Evolutionary conservation across 1,140 invertebrate genomes (phyloP).

Genomic region (Elymnias hypermnestra): DNA sequence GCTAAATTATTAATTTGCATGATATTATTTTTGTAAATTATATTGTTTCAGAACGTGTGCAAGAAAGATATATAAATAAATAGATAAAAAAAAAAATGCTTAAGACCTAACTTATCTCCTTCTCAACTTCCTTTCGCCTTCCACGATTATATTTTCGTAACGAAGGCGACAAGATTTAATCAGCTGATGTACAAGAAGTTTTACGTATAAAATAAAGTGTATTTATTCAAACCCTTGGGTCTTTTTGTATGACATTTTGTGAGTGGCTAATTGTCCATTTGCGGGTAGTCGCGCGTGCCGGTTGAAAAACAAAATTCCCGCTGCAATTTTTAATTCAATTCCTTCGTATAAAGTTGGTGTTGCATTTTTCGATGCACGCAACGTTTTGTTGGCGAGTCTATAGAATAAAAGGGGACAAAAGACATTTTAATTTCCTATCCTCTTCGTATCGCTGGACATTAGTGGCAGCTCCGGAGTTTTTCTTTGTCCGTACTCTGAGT

Average conservation of each 20-base stretch:
- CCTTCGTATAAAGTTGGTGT: conserved; percentile 53
- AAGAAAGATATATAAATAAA: too few relatives aligned
- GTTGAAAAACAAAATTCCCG: conserved; percentile 52
- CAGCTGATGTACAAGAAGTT: too few relatives aligned
- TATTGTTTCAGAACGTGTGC: too few relatives aligned
- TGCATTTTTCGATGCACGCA: conserved; percentile 52
- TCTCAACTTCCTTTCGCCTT: too few relatives aligned
- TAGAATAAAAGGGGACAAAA: conserved; percentile 46
- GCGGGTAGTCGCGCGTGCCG: conserved; percentile 51
- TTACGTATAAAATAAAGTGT: conserved; percentile 33
- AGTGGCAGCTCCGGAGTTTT: conserved; percentile 2
- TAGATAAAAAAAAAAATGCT: too few relatives aligned
- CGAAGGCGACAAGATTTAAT: too few relatives aligned
- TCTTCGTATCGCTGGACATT: conserved; percentile 13
- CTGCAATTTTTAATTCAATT: conserved; percentile 69
- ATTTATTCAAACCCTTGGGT: conserved; percentile 34
- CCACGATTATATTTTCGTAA: too few relatives aligned
- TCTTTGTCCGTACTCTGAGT: conserved; percentile 5
- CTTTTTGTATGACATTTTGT: conserved; percentile 38
- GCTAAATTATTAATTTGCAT: too few relatives aligned
- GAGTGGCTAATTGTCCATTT: conserved; percentile 62
- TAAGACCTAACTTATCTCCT: too few relatives aligned
- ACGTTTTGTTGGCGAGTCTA: conserved; percentile 50
- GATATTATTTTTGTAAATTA: too few relatives aligned
- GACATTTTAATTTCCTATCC: conserved; percentile 52